These are phyloP conservation scores for Manduca sexta DNA, from an alignment of 1,140 invertebrate genomes.

Conservation along the genomic window DNA sequence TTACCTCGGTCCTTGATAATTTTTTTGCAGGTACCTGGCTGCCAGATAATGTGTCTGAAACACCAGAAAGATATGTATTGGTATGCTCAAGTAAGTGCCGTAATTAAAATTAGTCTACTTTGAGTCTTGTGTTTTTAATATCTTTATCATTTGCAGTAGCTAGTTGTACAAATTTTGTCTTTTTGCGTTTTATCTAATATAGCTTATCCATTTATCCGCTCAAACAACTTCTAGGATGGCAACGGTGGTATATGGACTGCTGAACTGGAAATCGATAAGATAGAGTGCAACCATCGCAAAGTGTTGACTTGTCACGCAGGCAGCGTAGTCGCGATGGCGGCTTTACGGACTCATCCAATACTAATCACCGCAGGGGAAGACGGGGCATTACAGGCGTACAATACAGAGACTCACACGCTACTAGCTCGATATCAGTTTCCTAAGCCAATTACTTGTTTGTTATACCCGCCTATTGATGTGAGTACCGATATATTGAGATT, in stretches of 20 bases:
- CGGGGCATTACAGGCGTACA: slow-evolving; percentile 81
- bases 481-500: no score
- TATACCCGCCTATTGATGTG: slow-evolving; percentile 83
- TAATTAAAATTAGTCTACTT: no score
- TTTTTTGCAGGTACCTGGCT: slow-evolving; percentile 71
- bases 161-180: no score
- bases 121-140: no score
- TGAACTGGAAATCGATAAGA: slow-evolving; percentile 80
- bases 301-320: slow-evolving; percentile 84
- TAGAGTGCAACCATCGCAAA: slow-evolving; percentile 72
- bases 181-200: neutral
- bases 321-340: slow-evolving; percentile 78
- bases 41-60: slow-evolving; percentile 65
- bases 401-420: slow-evolving; percentile 76
- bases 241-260: slow-evolving; percentile 88
- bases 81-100: slow-evolving; percentile 81
- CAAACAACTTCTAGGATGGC: slow-evolving; percentile 76
- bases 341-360: slow-evolving; percentile 78
- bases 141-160: no score
- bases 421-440: slow-evolving; percentile 77
- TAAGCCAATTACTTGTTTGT: slow-evolving; percentile 75
- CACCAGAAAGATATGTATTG: slow-evolving; percentile 73
- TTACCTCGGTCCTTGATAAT: no score
- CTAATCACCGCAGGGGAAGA: slow-evolving; percentile 81
- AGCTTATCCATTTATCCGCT: neutral